Evolutionary conservation across 35 echinoderm and acorn worm genomes (phyloP), one percentile per base, ranked within the genome.

Genomic region (Diadema setosum): DNA sequence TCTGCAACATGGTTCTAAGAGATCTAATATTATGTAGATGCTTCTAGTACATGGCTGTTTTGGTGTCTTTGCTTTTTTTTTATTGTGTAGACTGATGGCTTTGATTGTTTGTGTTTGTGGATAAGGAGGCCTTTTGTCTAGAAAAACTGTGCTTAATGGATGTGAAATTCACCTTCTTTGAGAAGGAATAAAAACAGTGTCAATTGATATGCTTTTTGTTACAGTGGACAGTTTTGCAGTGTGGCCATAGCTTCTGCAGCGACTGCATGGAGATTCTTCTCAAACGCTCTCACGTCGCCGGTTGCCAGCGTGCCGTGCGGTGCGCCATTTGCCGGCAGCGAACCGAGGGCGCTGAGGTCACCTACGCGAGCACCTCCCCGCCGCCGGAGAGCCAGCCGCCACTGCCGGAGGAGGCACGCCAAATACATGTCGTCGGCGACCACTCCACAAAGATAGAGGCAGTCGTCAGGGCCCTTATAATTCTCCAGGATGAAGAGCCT

Each of bases 361-460:
- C 91, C 21, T 97, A 86, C 20, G 91, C 93, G 39, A 97, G 95
- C 41, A 93, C 91, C 15, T 41, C 75, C 3, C 9, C 7, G 14
- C 73, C 31, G n/a, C 42, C 29, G 46, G 50, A 80, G 17, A 42
- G 40, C 11, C 32, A 33, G 45, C 26, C 0, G 46, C 45, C 0
- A 5, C 42, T 24, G 27, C 2, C 29, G 63, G 29, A 5, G 26
- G 63, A 67, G 63, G 63, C 30, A 14, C 30, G 63, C 37, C n/a
- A 52, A 52, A 78, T 78, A 31, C 21, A 36, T 21, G 75, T 83
- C 33, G 39, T 91, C 88, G 96, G 96, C 42, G 82, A 93, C 17
- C 84, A 91, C 70, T 99, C 92, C 12, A 99, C 92, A 5, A 99
- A 99, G 49, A 90, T 99, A 20, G 96, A 99, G 73, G 96, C 96